Evolutionary conservation across 2,888 invertebrate species (phyloP).

Genomic region (Bursaphelenchus okinawaensis): DNA sequence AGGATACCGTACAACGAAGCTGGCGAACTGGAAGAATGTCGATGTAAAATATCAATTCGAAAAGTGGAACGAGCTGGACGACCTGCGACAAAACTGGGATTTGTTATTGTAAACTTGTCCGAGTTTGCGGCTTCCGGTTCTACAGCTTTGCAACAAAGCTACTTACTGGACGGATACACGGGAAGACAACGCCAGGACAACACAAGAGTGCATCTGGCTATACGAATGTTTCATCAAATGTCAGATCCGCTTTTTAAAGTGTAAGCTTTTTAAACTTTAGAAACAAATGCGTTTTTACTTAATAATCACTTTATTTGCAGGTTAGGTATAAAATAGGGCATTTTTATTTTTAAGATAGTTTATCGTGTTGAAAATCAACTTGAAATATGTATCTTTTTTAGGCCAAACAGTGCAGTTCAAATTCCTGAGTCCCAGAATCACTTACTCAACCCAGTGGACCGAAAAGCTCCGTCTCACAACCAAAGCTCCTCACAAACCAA

Average conservation of each 20-base stretch:
- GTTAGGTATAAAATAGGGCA: not conserved
- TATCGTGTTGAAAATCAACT: too few relatives aligned
- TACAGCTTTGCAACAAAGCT: conserved; percentile 70
- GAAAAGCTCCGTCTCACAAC: not conserved
- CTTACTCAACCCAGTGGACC: not conserved
- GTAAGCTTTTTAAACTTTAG: too few relatives aligned
- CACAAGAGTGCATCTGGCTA: conserved; percentile 62
- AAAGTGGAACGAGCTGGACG: conserved; percentile 78
- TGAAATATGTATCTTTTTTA: too few relatives aligned
- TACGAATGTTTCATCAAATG: conserved; percentile 86
- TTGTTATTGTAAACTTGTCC: conserved; percentile 91
- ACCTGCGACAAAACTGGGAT: conserved; percentile 89
- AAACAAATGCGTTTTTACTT: too few relatives aligned
- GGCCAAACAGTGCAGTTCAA: not conserved
- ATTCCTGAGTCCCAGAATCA: not conserved
- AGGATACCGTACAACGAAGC: conserved; percentile 95
- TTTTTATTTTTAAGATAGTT: too few relatives aligned
- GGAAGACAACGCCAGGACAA: conserved; percentile 83
- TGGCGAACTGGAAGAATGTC: conserved; percentile 85
- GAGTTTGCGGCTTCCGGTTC: conserved; percentile 90
- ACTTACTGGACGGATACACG: conserved; percentile 90
- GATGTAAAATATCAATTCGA: conserved; percentile 85
- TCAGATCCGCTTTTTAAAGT: conserved; percentile 96
- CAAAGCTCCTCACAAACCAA: not conserved
- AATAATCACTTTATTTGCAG: not conserved